phyloP scores from a whole-genome alignment of 2,113 vertebrate genomes.

The Pionites leucogaster region DNA sequence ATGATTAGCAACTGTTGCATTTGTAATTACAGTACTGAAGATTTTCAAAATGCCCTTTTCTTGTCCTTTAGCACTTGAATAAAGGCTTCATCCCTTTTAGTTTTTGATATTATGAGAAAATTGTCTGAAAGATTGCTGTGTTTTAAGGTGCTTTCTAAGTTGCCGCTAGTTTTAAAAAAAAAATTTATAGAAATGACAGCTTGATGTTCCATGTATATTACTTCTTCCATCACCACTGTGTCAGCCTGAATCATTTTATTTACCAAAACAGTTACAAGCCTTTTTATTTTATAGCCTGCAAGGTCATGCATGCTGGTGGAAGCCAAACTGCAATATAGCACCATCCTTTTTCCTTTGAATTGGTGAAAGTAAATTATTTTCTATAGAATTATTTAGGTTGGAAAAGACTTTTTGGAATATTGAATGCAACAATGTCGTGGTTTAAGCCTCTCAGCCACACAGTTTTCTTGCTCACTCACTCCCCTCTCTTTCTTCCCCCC shows the following conservation, averaged over 20 bases:
- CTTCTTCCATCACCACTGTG: conserved; percentile 11
- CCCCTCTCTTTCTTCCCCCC: no score
- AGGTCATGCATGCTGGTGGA: background rate
- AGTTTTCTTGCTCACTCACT: no score
- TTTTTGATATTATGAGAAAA: conserved; percentile 4
- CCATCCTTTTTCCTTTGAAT: background rate
- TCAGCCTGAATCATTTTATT: conserved; percentile 30
- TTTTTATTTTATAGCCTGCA: background rate
- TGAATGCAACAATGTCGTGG: background rate
- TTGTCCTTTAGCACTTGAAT: background rate
- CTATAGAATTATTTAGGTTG: background rate
- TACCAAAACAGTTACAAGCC: background rate
- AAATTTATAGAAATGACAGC: conserved; percentile 11
- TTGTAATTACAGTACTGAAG: background rate
- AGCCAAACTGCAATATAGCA: background rate
- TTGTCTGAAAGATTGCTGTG: conserved; percentile 3
- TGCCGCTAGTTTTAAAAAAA: background rate
- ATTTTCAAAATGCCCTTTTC: background rate
- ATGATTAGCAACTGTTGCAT: accelerated
- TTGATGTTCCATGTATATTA: conserved; percentile 10
- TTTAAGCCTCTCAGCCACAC: no score
- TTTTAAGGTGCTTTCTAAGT: conserved; percentile 27
- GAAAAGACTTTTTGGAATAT: background rate
- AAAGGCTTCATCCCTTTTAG: background rate
- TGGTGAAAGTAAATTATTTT: background rate